Base-by-base conservation (phyloP, 2,113 vertebrate genomes). In the Chloropsis hardwickii region DNA sequence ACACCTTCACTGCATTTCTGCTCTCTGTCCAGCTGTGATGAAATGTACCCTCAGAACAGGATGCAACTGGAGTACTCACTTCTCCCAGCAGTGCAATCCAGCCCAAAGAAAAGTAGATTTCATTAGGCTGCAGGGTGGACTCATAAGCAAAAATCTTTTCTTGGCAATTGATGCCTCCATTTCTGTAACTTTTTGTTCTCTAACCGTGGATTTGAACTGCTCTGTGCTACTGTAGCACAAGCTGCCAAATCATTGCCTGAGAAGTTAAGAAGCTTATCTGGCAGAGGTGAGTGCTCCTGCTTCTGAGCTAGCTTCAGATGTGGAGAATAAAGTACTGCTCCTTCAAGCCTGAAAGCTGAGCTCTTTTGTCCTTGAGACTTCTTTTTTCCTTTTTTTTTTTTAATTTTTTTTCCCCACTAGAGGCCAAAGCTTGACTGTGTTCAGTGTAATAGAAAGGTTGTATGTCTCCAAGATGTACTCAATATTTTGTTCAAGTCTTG, bases 141-240 rank as follows among this genome's bases (percentile, higher is more conserved):
- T 81, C 29, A 24, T 28, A 42, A 92, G 7, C 7, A 79, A 76
- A 93, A 72, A 22, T 29, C 9, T 85, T 71, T 33, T 66, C 5
- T n/a, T 84, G 48, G 42, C 73, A 71, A 16, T 29, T 39, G 57
- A 35, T 70, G 29, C 39, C 42, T 90, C 25, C 6, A 10, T 56
- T 69, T 91, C 37, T 88, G 29, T 67, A 67, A 90, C 16, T 60
- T 79, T 74, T 65, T 92, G 51, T 62, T 85, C 60, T 84, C 50
- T 56, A 57, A 91, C 19, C 0, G 0, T 85, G 44, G 22, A 66
- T 81, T 82, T 74, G 61, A 76, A 20, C 40, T 87, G 5, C 22
- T 84, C 35, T 58, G 18, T 90, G 50, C 23, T 62, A 25, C 56
- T 4, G 4, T n/a, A 70, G 31, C 15, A 42, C 23, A 42, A 62